phyloP scores from a whole-genome alignment of 2,797 vertebrate species.

The Semotilus atromaculatus region DNA sequence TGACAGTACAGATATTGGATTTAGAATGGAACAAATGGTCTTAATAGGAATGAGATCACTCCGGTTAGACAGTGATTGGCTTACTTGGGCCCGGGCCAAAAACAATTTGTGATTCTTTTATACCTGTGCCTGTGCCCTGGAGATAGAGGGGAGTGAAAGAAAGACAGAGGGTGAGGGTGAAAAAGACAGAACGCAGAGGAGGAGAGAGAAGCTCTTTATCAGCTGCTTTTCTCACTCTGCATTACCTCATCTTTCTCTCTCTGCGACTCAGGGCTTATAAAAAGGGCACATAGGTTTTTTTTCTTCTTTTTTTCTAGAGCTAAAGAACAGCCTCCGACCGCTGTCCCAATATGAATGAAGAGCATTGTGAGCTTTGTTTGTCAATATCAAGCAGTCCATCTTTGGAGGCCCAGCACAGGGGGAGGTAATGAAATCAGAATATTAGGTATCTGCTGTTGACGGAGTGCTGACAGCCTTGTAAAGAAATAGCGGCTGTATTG shows the following conservation, averaged over 20 bases:
- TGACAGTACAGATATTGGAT: constrained; percentile 70
- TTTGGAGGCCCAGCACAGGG: constrained; percentile 42
- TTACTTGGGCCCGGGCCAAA: constrained; percentile 65
- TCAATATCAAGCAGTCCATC: constrained; percentile 59
- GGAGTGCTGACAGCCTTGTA: constrained; percentile 60
- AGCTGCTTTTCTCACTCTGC: constrained; percentile 54
- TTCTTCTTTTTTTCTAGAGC: constrained; percentile 23
- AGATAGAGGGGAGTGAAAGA: constrained; percentile 55
- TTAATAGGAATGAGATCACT: constrained; percentile 71
- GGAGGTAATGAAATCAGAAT: constrained; percentile 64
- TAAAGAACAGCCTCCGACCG: constrained; percentile 12
- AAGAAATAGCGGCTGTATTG: constrained; percentile 57
- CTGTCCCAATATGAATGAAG: constrained; percentile 47
- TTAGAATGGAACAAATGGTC: constrained; percentile 68
- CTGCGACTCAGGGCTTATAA: constrained; percentile 51
- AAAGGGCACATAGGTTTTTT: constrained; percentile 35
- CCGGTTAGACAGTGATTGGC: constrained; percentile 65
- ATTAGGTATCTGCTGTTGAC: constrained; percentile 57
- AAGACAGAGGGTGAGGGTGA: constrained; percentile 35
- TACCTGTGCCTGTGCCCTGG: constrained; percentile 64
- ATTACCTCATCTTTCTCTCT: constrained; percentile 59
- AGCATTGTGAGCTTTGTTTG: constrained; percentile 61
- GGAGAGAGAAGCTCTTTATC: constrained; percentile 58
- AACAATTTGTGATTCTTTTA: constrained; percentile 70
- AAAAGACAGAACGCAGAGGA: constrained; percentile 16